Evolutionary conservation across 2,888 invertebrate species (phyloP).

Genomic region (Nephrotoma flavescens): DNA sequence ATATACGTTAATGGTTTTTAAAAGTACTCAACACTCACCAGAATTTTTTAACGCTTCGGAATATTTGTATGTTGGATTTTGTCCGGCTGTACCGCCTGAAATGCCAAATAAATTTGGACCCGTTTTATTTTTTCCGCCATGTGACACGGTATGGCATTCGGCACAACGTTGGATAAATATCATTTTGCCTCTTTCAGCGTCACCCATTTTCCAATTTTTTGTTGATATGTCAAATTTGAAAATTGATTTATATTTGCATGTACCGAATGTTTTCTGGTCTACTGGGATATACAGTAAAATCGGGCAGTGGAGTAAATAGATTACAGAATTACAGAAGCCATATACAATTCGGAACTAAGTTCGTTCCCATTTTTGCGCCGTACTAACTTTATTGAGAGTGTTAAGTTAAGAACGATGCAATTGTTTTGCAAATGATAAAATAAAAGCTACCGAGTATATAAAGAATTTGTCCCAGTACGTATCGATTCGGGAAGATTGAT

Average conservation of each 20-base stretch:
- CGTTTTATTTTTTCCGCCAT: constrained; percentile 78
- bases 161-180: constrained; percentile 81
- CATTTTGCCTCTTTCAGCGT: constrained; percentile 82
- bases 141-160: constrained; percentile 89
- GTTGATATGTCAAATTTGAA: too few relatives aligned
- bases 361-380: too few relatives aligned
- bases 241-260: not conserved
- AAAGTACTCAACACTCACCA: not conserved
- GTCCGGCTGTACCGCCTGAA: constrained; percentile 19
- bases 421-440: too few relatives aligned
- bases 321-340: too few relatives aligned
- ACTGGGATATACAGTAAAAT: not conserved
- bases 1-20: not conserved
- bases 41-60: not conserved
- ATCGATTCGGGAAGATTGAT: too few relatives aligned
- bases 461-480: too few relatives aligned
- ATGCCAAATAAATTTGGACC: constrained; percentile 8
- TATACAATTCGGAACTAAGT: too few relatives aligned
- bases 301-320: too few relatives aligned
- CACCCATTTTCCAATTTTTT: not conserved
- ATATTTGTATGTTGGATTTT: not conserved
- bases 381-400: too few relatives aligned
- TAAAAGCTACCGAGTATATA: too few relatives aligned
- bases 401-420: too few relatives aligned
- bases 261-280: not conserved